Conservation (phyloP, 1,140 invertebrate genomes). For the Formica selysi region DNA sequence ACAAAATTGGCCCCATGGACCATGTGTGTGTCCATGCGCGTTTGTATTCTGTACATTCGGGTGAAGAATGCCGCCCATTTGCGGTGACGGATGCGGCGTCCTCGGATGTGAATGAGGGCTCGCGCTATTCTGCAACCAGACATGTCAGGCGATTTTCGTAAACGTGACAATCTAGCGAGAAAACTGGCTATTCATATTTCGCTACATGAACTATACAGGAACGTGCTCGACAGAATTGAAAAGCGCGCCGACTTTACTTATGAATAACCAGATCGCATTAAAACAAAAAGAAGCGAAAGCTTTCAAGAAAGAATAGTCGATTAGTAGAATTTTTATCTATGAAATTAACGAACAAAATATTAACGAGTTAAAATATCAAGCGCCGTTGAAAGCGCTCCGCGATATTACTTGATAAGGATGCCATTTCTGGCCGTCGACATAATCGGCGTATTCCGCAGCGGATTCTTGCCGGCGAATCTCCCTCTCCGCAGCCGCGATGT, state of each 20-base stretch:
- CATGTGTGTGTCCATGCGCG: constrained; percentile 76
- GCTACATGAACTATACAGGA: background rate
- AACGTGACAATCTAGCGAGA: background rate
- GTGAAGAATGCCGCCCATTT: constrained; percentile 79
- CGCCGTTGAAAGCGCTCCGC: background rate
- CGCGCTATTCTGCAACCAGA: constrained; percentile 78
- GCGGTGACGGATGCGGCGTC: constrained; percentile 62
- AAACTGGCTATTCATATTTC: background rate
- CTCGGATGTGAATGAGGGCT: constrained; percentile 81
- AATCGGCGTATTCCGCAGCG: constrained; percentile 78
- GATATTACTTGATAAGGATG: constrained; percentile 84
- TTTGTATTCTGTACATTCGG: constrained; percentile 79
- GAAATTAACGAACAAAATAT: background rate
- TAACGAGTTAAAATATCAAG: background rate
- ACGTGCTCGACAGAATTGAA: background rate
- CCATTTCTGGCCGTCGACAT: constrained; percentile 84
- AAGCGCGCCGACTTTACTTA: background rate
- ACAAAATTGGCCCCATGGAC: constrained; percentile 84
- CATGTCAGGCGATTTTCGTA: constrained; percentile 10
- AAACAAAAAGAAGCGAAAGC: background rate
- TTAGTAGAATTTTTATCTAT: background rate
- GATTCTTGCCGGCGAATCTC: constrained; percentile 66
- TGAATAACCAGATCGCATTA: background rate
- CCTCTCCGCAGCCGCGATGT: constrained; percentile 73
- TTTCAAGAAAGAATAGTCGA: background rate